A percentile compares a stretch with the other conserved stretches of the same genome.
phyloP scores from a whole-genome alignment of 2,113 vertebrate genomes.

The Urocolius indicus region DNA sequence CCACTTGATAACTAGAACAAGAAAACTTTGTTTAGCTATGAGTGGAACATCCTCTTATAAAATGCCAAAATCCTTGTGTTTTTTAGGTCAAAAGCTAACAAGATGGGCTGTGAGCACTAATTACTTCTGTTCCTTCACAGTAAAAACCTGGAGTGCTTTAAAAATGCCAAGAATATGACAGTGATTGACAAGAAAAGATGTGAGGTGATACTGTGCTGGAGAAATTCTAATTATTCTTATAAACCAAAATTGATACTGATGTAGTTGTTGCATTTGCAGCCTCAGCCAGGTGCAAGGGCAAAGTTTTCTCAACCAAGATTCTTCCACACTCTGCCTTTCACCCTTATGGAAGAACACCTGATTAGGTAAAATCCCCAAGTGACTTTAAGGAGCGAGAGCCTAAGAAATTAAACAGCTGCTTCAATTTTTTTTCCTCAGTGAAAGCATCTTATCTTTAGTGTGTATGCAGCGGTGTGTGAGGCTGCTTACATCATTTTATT shows the following conservation, averaged over 20 bases:
- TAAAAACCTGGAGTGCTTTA: not conserved
- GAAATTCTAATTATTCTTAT: not conserved
- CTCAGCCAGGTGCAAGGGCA: not conserved
- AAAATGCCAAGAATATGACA: conserved; percentile 4
- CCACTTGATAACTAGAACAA: not conserved
- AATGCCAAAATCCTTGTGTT: not conserved
- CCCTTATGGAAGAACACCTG: not conserved
- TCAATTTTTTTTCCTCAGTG: not conserved
- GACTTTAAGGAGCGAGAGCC: not conserved
- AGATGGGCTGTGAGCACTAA: not conserved
- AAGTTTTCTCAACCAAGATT: not conserved
- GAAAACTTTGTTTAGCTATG: not conserved
- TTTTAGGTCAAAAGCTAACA: not conserved
- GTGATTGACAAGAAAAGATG: not conserved
- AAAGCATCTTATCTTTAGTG: not conserved
- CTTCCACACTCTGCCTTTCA: not conserved
- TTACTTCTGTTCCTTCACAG: not conserved
- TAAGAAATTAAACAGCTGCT: not conserved
- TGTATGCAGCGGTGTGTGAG: not conserved
- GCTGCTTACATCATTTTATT: not conserved
- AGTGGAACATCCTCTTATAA: conserved; percentile 10
- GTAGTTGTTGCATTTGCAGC: not conserved
- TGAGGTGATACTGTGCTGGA: not conserved
- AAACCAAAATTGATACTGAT: not conserved
- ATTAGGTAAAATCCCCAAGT: not conserved